A percentile compares a stretch with the other conserved stretches of the same genome.
phyloP scores from a whole-genome alignment of 2,797 vertebrate species.

The Nasua narica region DNA sequence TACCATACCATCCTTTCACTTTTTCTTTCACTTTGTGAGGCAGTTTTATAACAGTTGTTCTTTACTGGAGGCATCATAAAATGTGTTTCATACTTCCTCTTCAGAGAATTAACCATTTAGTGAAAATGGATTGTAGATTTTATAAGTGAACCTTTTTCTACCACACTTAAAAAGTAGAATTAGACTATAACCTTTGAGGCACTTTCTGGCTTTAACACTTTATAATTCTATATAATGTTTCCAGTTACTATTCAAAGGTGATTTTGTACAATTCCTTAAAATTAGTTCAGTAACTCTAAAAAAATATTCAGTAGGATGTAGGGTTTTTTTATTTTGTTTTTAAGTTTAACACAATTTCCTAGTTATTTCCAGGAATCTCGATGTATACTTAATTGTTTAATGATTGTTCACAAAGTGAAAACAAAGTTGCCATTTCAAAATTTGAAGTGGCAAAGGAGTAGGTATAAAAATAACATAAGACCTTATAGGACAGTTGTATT shows the following conservation, averaged over 20 bases:
- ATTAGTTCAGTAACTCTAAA: background rate
- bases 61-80: slow-evolving; percentile 35
- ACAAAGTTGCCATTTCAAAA: slow-evolving; percentile 30
- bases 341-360: background rate
- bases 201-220: background rate
- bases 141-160: background rate
- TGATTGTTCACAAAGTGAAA: slow-evolving; percentile 5
- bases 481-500: background rate
- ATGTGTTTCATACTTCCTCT: background rate
- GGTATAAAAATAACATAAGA: background rate
- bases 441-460: slow-evolving; percentile 12
- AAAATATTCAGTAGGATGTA: background rate
- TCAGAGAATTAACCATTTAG: background rate
- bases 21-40: slow-evolving; percentile 48
- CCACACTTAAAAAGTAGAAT: background rate
- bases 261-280: slow-evolving; percentile 36
- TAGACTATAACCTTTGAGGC: background rate
- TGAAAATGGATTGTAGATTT: slow-evolving; percentile 1
- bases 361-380: background rate
- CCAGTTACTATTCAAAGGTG: background rate
- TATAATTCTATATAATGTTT: background rate
- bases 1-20: background rate
- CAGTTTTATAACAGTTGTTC: background rate
- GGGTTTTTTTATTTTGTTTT: background rate
- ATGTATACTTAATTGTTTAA: background rate